A percentile compares a stretch with the other conserved stretches of the same genome.
Evolutionary conservation across 2,888 invertebrate species (phyloP).

Genomic region (Ethmia dodecea): DNA sequence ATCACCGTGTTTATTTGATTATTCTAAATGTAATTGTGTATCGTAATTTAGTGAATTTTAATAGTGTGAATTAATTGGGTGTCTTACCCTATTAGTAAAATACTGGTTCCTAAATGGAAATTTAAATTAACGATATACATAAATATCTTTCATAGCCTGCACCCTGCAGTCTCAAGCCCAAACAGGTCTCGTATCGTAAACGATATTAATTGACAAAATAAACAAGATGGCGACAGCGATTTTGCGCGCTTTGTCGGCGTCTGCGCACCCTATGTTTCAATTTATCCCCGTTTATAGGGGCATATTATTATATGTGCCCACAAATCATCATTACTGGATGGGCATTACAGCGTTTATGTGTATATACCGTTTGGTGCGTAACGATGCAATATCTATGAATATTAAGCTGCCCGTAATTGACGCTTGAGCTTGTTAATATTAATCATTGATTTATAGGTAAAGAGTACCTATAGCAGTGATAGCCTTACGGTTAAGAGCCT

Average conservation of each 20-base stretch:
- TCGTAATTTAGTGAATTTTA: too few species aligned
- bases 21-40: too few species aligned
- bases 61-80: too few species aligned
- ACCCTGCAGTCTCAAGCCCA: slow-evolving; percentile 7
- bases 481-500: too few species aligned
- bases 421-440: not conserved
- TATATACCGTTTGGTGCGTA: not conserved
- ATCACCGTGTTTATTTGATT: too few species aligned
- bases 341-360: slow-evolving; percentile 2
- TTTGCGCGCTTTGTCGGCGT: slow-evolving; percentile 26
- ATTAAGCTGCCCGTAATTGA: too few species aligned
- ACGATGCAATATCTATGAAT: slow-evolving; percentile 7
- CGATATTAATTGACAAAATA: slow-evolving; percentile 23
- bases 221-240: slow-evolving; percentile 22
- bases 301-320: slow-evolving; percentile 24
- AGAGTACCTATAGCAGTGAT: too few species aligned
- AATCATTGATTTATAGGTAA: too few species aligned
- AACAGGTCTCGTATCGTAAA: slow-evolving; percentile 1
- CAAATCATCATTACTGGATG: slow-evolving; percentile 31
- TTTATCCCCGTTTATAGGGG: slow-evolving; percentile 29
- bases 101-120: too few species aligned
- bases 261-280: slow-evolving; percentile 25
- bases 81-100: too few species aligned
- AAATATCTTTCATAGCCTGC: too few species aligned
- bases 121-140: slow-evolving; percentile 2